Base-by-base conservation (phyloP, 2,888 invertebrate species). In the Fabriciana adippe region DNA sequence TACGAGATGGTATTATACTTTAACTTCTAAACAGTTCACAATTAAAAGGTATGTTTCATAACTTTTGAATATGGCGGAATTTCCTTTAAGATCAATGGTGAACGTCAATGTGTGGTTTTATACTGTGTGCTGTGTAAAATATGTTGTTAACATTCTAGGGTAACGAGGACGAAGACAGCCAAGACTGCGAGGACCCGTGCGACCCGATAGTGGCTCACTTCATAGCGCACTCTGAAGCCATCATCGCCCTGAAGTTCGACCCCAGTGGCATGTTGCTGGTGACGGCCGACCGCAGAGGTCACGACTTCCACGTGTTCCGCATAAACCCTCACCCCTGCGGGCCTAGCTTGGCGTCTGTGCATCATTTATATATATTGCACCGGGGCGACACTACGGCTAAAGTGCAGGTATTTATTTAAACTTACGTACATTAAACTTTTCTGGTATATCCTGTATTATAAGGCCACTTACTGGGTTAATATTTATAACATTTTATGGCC, bases 311-410 rank as follows among this genome's bases (percentile, higher is more conserved):
- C 87, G 94, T 99, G 76, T 99, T 99, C 90, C 94, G 97, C 68
- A 95, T 99, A 75, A 97, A 98, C 81, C 97, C 99, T 0, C 99
- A 99, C 93, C 97, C 98, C 0, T 95, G 96, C 61, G 97, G 97
- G 0, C 95, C 98, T 13, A 95, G 96, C 26, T 90, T 98, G 68
- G 97, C 98, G 0, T 96, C 97, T 0, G 97, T 98, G 41, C 98
- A 99, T 84, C 99, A 99, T 89, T 92, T 99, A 53, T 99, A 99
- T 83, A 96, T 98, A 47, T 90, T 99, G 72, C 98, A 99, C 85
- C 93, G 99, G 54, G 99, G 99, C 5, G 99, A 98, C 80, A 99
- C 99, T 0, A 97, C 97, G 55, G 98, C 99, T 61, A 97, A 97
- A 94, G 98, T 99, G 65, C 96, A 96, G 89, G 94, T 94, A 73